phyloP scores from a whole-genome alignment of 2,113 vertebrate genomes.

The Gila orcuttii region DNA sequence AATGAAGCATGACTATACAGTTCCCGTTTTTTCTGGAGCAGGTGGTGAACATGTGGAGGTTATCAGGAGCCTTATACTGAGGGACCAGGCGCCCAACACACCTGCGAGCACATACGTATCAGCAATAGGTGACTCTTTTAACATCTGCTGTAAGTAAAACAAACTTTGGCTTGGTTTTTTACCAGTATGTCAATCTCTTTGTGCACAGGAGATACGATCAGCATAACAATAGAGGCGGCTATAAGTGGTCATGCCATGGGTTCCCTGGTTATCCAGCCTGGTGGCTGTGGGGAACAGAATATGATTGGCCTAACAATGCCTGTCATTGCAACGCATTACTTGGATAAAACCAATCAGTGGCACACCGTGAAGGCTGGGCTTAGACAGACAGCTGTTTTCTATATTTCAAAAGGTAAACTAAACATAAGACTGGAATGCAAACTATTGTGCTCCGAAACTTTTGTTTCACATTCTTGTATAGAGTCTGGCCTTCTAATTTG shows the following conservation, averaged over 20 bases:
- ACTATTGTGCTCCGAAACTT: not conserved
- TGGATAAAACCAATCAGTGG: constrained; percentile 77
- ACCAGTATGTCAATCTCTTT: constrained; percentile 16
- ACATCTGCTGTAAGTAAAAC: not conserved
- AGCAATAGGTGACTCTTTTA: constrained; percentile 68
- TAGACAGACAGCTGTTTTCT: constrained; percentile 61
- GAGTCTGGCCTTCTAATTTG: not conserved
- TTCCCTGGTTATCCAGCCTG: constrained; percentile 57
- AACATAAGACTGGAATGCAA: not conserved
- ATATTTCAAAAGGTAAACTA: constrained; percentile 66
- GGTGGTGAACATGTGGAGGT: constrained; percentile 60
- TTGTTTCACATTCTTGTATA: not conserved
- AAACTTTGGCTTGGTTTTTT: not conserved
- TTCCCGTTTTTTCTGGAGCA: constrained; percentile 10
- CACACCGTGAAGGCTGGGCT: constrained; percentile 59
- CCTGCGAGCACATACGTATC: constrained; percentile 67
- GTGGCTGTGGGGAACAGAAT: constrained; percentile 72
- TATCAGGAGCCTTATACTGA: constrained; percentile 60
- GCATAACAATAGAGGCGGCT: constrained; percentile 57
- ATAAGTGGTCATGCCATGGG: constrained; percentile 61
- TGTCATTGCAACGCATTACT: constrained; percentile 71
- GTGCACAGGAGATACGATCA: constrained; percentile 42
- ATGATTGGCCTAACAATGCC: constrained; percentile 65
- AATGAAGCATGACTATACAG: not conserved
- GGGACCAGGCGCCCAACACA: constrained; percentile 61